Base-by-base conservation (phyloP, 2,797 vertebrate genomes). In the Spea hammondii region DNA sequence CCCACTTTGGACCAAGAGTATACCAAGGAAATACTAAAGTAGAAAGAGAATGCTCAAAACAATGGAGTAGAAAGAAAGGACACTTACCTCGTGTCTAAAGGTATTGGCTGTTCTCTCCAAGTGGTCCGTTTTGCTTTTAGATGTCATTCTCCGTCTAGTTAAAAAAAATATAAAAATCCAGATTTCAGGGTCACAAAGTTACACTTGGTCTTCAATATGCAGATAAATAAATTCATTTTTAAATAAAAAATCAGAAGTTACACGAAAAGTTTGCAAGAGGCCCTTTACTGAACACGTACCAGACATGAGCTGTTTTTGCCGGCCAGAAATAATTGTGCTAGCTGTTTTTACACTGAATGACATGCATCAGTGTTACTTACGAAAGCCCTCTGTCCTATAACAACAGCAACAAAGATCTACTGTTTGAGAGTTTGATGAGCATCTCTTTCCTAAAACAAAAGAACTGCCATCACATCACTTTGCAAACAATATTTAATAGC, bases 51-150 rank as follows among this genome's bases (percentile, higher is more conserved):
- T 32, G 32, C 32, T 32, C 32, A 32, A 32, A 32, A 59, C 9
- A 13, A n/a, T 11, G n/a, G 10, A 59, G 9, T 32, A 4, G 70
- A 53, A 72, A 62, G 8, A 60, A 49, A 32, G 82, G 9, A 72
- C 9, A 91, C 95, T 90, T 83, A 98, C 96, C 91, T 93, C 92
- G 79, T 93, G 95, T 80, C 96, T 93, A 87, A 88, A 86, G 85
- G 94, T 95, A 84, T 83, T 90, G 32, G 95, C 93, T 7, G 96
- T 99, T 89, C 93, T 95, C 84, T 96, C 93, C 49, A 98, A 87
- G 86, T 98, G 96, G 87, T 96, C 94, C 65, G 91, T 91, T 86
- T 94, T 91, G 85, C 90, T 91, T 86, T 87, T 85, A 67, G 95
- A 95, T 77, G 92, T 91, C 93, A 96, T 93, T 74, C 87, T 90